Evolutionary conservation across 2,888 invertebrate species (phyloP), one percentile per base, ranked within the genome.

Genomic region (Heliconius aoede): DNA sequence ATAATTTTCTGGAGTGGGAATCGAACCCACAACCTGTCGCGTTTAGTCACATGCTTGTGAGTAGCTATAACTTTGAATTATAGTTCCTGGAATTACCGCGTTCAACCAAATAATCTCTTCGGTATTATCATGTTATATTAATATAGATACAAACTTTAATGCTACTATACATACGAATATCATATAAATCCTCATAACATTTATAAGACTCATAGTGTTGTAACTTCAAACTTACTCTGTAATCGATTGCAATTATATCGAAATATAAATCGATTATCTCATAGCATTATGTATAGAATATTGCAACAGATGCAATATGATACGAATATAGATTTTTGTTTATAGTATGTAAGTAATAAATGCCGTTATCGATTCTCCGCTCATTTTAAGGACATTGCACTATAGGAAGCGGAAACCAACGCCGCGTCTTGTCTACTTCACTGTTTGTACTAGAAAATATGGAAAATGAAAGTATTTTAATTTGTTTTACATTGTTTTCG

Each of bases 211-310:
- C 21, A 1, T 62, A 62, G 30, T 62, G 32, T 32, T 62, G 62
- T 62, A 9, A 30, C 11, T 21, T n/a, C 21, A 62, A 62, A 62
- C n/a, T 32, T 32, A 21, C 18, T 30, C 21, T 30, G 32, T 62
- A 62, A 62, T 62, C 62, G 32, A 32, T 32, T 62, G 4, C 21
- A 30, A 62, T 62, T 30, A 32, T 32, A 62, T 1, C 2, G 0
- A 62, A 62, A 62, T 32, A 11, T 32, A 62, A 62, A 62, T 62
- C 62, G 62, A 62, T 62, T 32, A 32, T 62, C 30, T 62, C 30
- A 21, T 62, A 32, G 4, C 18, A 62, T 62, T 62, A n/a, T 62
- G 15, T 2, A 26, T 11, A 26, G 15, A 26, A 60, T 7, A 24
- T 60, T 60, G 24, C n/a, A 58, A 58, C 13, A 24, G 55, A 58